Evolutionary conservation across 1,140 invertebrate species (phyloP).

Genomic region (Drosophila tani): DNA sequence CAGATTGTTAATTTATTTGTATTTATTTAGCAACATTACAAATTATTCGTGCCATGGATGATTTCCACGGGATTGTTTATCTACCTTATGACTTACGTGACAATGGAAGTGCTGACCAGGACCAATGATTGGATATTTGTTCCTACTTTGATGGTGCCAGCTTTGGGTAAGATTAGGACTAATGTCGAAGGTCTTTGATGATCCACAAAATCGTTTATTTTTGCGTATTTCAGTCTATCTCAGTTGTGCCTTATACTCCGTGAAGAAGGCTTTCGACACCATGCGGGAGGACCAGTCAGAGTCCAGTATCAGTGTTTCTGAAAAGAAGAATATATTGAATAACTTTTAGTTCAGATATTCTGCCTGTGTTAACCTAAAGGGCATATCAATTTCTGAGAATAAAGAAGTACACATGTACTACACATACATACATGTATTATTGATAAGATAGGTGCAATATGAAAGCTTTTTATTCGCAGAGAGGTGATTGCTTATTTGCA

Average conservation of each 20-base stretch:
- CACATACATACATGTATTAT: neutral
- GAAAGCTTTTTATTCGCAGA: slow-evolving; percentile 1
- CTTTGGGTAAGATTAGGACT: neutral
- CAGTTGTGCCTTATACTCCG: neutral
- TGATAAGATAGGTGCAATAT: neutral
- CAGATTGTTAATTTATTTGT: neutral
- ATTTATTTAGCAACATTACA: neutral
- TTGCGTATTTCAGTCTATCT: neutral
- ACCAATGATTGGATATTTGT: neutral
- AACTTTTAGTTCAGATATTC: neutral
- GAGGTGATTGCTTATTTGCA: neutral
- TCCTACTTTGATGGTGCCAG: neutral
- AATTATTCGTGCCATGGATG: slow-evolving; percentile 14
- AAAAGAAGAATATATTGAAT: neutral
- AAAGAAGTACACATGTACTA: neutral
- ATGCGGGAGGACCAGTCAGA: slow-evolving; percentile 4
- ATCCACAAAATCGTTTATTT: too few relatives aligned
- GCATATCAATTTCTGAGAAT: neutral
- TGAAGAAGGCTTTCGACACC: neutral
- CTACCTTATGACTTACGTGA: neutral
- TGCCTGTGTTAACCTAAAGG: neutral
- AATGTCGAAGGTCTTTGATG: too few relatives aligned
- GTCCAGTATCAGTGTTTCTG: neutral
- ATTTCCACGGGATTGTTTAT: slow-evolving; percentile 10
- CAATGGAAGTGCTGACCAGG: neutral